A percentile compares a stretch with the other conserved stretches of the same genome.
Evolutionary conservation across 2,797 vertebrate genomes (phyloP).

Genomic region (Spinus olivaceus): DNA sequence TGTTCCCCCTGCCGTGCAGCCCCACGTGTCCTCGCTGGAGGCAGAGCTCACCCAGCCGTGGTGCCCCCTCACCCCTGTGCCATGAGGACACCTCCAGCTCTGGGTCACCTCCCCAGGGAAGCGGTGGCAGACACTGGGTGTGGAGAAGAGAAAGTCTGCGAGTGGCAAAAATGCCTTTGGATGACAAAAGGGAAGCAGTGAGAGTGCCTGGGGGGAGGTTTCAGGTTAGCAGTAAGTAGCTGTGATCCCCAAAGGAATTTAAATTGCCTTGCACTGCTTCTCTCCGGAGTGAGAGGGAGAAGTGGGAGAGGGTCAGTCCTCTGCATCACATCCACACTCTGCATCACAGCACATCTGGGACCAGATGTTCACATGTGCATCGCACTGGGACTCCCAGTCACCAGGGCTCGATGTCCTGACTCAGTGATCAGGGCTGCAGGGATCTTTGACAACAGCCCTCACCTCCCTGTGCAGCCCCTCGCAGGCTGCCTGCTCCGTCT

Average conservation of each 20-base stretch:
- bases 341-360: background rate
- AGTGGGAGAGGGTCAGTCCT: background rate
- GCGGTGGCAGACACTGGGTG: fast-evolving
- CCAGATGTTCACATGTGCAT: fast-evolving
- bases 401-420: fast-evolving
- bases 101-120: background rate
- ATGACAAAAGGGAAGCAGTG: background rate
- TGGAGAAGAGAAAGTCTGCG: background rate
- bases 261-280: background rate
- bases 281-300: fast-evolving
- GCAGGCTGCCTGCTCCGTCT: background rate
- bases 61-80: background rate
- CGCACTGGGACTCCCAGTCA: fast-evolving
- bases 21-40: fast-evolving
- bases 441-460: background rate
- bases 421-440: fast-evolving
- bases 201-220: background rate
- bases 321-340: background rate
- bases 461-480: background rate
- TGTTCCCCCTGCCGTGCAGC: background rate
- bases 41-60: background rate
- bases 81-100: background rate
- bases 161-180: background rate
- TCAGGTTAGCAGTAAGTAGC: background rate
- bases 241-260: background rate